A percentile compares a stretch with the other conserved stretches of the same genome.
Conservation (phyloP, 2,797 vertebrate species). For the Cryptoprocta ferox region DNA sequence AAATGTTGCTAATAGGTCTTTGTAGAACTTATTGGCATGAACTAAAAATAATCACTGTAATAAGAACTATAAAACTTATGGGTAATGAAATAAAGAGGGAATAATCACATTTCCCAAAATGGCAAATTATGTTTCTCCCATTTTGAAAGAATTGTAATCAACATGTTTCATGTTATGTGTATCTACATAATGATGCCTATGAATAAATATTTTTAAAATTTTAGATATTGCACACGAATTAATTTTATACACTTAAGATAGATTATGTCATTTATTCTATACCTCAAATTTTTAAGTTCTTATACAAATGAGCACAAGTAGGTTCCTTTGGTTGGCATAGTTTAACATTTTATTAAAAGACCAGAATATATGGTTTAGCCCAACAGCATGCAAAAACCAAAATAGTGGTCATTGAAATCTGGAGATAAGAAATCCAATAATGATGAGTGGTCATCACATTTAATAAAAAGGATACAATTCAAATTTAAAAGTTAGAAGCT, state of each 20-base stretch:
- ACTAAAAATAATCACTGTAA: slow-evolving; percentile 66
- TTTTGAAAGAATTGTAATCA: slow-evolving; percentile 54
- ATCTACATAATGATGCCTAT: not conserved
- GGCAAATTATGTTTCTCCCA: slow-evolving; percentile 35
- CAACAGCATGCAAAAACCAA: not conserved
- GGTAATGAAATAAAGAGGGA: slow-evolving; percentile 44
- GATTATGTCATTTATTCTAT: slow-evolving; percentile 13
- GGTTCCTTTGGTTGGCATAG: slow-evolving; percentile 38
- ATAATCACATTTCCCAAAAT: slow-evolving; percentile 57
- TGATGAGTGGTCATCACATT: not conserved
- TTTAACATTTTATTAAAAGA: slow-evolving; percentile 61
- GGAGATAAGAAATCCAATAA: slow-evolving; percentile 1
- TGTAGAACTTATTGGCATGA: slow-evolving; percentile 59
- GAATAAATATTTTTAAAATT: slow-evolving; percentile 27
- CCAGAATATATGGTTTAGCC: not conserved
- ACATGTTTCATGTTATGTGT: not conserved
- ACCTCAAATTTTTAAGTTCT: not conserved
- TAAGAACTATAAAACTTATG: slow-evolving; percentile 6
- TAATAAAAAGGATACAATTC: slow-evolving; percentile 48
- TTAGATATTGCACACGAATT: not conserved
- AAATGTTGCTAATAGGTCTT: slow-evolving; percentile 76
- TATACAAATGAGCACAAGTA: not conserved
- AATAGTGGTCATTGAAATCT: not conserved
- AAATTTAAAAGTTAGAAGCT: slow-evolving; percentile 39
- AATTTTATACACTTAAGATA: slow-evolving; percentile 23